Conservation (phyloP, 2,888 invertebrate genomes). For the Drosophila acutilabella region DNA sequence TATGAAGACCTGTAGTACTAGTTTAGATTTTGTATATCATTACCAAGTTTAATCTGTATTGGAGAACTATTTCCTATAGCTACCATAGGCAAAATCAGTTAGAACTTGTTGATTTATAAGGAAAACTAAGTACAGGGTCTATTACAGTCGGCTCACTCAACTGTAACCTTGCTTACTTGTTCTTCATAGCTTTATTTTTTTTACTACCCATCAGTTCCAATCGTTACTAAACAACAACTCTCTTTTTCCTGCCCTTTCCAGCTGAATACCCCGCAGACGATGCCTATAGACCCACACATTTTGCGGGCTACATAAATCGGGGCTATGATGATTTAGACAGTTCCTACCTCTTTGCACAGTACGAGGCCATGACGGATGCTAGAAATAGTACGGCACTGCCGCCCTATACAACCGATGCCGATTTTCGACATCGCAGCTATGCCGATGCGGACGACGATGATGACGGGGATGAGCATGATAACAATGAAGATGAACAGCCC, state of each 20-base stretch:
- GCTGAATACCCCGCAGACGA: slow-evolving; percentile 72
- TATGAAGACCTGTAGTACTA: no score
- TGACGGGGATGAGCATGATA: slow-evolving; percentile 21
- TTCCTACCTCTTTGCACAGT: slow-evolving; percentile 69
- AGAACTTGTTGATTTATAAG: no score
- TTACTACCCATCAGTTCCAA: background rate
- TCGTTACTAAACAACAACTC: background rate
- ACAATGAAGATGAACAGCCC: slow-evolving; percentile 14
- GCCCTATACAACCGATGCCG: slow-evolving; percentile 38
- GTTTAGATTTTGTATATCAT: no score
- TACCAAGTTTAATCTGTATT: no score
- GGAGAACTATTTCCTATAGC: no score
- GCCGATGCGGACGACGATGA: slow-evolving; percentile 22
- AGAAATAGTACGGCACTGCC: slow-evolving; percentile 39
- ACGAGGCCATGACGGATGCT: slow-evolving; percentile 69
- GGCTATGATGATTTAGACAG: slow-evolving; percentile 78
- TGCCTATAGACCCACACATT: slow-evolving; percentile 62
- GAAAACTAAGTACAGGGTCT: no score
- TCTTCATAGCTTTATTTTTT: no score
- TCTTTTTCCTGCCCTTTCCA: slow-evolving; percentile 17
- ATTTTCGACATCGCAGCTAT: background rate
- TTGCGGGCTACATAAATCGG: slow-evolving; percentile 66
- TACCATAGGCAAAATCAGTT: no score
- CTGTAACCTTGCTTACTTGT: no score
- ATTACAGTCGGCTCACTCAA: no score